Evolutionary conservation across 2,113 vertebrate species (phyloP).

Genomic region (Leptobrachium leishanense): DNA sequence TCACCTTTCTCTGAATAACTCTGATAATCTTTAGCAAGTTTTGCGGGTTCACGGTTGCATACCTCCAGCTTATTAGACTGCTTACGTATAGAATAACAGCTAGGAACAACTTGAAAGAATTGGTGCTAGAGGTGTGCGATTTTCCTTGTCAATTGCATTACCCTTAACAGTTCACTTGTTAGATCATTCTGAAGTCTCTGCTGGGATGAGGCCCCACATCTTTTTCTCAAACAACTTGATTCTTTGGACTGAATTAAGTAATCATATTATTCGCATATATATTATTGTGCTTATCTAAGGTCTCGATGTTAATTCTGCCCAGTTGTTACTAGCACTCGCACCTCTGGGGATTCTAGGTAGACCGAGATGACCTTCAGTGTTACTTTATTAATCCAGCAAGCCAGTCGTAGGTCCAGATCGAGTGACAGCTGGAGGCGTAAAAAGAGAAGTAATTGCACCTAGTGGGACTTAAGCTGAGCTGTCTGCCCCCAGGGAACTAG

Average conservation of each 20-base stretch:
- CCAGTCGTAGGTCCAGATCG: slow-evolving; percentile 33
- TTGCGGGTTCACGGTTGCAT: too few relatives aligned
- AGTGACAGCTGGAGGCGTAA: slow-evolving; percentile 25
- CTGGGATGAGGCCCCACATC: not conserved
- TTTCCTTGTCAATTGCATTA: too few relatives aligned
- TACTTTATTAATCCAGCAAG: slow-evolving; percentile 5
- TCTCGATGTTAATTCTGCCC: slow-evolving; percentile 4
- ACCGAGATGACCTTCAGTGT: slow-evolving; percentile 10
- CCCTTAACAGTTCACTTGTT: too few relatives aligned
- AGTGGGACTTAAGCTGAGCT: slow-evolving; percentile 41
- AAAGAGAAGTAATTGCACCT: slow-evolving; percentile 54
- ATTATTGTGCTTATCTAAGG: not conserved
- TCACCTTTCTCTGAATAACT: too few relatives aligned
- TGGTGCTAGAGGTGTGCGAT: too few relatives aligned
- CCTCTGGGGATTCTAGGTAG: slow-evolving; percentile 6
- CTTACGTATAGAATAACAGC: too few relatives aligned
- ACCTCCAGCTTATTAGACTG: too few relatives aligned
- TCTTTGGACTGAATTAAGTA: too few relatives aligned
- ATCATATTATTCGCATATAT: too few relatives aligned
- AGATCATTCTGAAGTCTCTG: too few relatives aligned
- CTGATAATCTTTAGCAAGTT: too few relatives aligned
- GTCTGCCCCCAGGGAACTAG: slow-evolving; percentile 3
- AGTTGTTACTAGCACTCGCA: slow-evolving; percentile 9
- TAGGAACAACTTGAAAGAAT: too few relatives aligned
- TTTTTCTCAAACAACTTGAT: not conserved